Base-by-base conservation (phyloP, 2,797 vertebrate species). In the Antennarius maculatus region DNA sequence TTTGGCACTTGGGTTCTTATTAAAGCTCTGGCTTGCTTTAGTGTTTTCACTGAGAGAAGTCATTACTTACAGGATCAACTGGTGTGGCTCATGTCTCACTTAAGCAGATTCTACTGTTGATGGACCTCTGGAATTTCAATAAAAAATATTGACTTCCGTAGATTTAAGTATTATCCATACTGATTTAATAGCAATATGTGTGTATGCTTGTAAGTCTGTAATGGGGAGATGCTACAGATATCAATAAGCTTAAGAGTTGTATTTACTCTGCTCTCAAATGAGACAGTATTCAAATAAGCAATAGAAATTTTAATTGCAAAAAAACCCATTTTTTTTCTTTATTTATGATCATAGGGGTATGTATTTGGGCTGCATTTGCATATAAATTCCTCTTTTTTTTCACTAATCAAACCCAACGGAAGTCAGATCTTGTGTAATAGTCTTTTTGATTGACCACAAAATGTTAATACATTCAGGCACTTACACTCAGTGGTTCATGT, bases 61-160 rank as follows among this genome's bases (percentile, higher is more conserved):
- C 82, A 85, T 92, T 92, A 89, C 83, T 84, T 91, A 85, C 50
- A 80, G 69, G 76, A 83, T 80, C 49, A 76, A 57, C 34, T 79
- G 76, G 71, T 15, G 0, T 71, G 49, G 47, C 65, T 56, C 63
- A 61, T 49, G 50, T 84, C 64, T 72, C 76, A 76, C 67, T 83
- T 65, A 83, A 65, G 70, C 41, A 81, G 71, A 85, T 85, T 79
- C 68, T 69, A 71, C 61, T 63, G 54, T 73, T 84, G 78, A 81
- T 61, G 59, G 66, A 85, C 72, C 82, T 63, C 47, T 68, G 74
- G 48, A 71, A 66, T 72, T 80, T 69, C 74, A 74, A 78, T 83
- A 76, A 67, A 83, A 78, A 71, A 37, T 52, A 85, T 85, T 71
- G 81, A 78, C 71, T 84, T 71, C 68, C 62, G 66, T 7, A 65